Conservation (phyloP, 92 coral and sea anemone genomes). For the Phenganax marumi region DNA sequence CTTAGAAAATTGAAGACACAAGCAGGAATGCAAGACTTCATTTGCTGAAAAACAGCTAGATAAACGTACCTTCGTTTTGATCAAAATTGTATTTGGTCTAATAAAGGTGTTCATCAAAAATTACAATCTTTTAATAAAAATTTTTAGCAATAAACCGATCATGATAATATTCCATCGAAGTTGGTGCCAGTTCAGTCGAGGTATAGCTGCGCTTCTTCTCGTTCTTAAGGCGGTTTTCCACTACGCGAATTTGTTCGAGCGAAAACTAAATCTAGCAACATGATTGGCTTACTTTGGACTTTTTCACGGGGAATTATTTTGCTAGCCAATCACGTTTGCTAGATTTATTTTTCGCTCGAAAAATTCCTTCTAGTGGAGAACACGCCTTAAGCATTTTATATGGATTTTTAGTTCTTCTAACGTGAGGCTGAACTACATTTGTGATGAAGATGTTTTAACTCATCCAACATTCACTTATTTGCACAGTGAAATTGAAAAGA, state of each 20-base stretch:
- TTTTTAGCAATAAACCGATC: slow-evolving; percentile 70
- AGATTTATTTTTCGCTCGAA: too few relatives aligned
- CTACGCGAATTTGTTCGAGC: too few relatives aligned
- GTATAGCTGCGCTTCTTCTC: slow-evolving; percentile 42
- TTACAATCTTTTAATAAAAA: neutral
- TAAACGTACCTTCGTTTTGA: too few relatives aligned
- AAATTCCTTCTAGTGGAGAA: too few relatives aligned
- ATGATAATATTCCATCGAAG: slow-evolving; percentile 82
- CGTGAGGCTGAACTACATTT: too few relatives aligned
- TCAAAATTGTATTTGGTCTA: neutral
- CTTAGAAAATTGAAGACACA: neutral
- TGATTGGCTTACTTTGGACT: too few relatives aligned
- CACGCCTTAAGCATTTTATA: neutral
- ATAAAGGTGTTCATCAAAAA: neutral
- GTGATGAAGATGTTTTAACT: neutral
- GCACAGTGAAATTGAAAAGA: neutral
- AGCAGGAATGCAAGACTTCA: neutral
- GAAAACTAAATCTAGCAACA: too few relatives aligned
- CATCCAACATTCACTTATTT: neutral
- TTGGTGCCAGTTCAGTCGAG: slow-evolving; percentile 96
- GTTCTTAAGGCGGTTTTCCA: too few relatives aligned
- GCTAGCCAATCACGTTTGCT: too few relatives aligned
- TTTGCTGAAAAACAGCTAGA: too few relatives aligned
- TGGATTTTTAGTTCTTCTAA: too few relatives aligned
- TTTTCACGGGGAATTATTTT: too few relatives aligned